Conservation (phyloP, 2,113 vertebrate genomes). For the Strix uralensis region DNA sequence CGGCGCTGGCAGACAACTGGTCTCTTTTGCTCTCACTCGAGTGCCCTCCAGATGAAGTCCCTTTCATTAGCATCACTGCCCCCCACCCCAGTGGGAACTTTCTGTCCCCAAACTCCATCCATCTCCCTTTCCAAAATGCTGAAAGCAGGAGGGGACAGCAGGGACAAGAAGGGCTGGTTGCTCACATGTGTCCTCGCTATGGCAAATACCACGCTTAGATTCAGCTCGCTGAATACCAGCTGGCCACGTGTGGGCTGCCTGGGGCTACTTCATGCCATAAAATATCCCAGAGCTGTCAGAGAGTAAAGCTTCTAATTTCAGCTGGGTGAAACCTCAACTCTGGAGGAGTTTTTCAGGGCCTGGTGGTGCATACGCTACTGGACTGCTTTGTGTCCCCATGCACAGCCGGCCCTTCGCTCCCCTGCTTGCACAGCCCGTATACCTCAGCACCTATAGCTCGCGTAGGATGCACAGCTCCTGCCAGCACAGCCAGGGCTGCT, state of each 20-base stretch:
- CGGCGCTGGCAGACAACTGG: background rate
- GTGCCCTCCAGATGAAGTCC: background rate
- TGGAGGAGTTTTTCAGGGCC: background rate
- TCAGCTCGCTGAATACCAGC: background rate
- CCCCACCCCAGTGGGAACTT: background rate
- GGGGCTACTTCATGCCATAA: background rate
- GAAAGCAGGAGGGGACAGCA: background rate
- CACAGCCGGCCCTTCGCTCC: fast-evolving
- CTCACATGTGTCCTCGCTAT: background rate
- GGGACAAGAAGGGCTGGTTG: background rate
- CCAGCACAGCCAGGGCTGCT: background rate
- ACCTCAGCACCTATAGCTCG: background rate
- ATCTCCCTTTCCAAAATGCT: background rate
- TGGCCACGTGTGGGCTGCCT: fast-evolving
- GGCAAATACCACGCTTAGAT: background rate
- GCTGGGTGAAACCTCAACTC: background rate
- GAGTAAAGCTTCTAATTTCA: background rate
- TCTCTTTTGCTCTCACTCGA: background rate
- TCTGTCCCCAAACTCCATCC: background rate
- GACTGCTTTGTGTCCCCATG: fast-evolving
- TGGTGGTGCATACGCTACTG: fast-evolving
- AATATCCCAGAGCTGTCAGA: background rate
- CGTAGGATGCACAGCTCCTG: background rate
- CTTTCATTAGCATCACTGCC: background rate
- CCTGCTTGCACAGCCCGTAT: background rate